Conservation (phyloP, 2,888 invertebrate genomes). For the Lamellibrachia columna region DNA sequence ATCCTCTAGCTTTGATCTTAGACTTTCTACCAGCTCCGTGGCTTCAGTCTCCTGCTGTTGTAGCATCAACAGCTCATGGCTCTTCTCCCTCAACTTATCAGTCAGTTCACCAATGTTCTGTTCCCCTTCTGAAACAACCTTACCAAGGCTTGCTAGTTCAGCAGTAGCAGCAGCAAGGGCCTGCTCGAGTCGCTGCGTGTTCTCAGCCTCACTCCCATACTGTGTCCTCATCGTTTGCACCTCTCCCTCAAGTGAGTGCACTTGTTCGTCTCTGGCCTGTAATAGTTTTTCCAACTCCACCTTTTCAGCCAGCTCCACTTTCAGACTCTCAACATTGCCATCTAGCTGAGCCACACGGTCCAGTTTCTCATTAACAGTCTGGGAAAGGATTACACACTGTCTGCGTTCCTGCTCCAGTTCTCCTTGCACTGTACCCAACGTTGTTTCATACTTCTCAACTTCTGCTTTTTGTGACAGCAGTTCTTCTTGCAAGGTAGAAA, state of each 20-base stretch:
- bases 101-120: not conserved
- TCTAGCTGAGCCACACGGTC: too few relatives aligned
- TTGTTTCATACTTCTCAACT: slow-evolving; percentile 5
- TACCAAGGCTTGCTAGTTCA: not conserved
- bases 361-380: not conserved
- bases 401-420: slow-evolving; percentile 6
- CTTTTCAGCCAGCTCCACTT: too few relatives aligned
- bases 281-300: not conserved
- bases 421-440: not conserved
- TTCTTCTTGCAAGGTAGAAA: slow-evolving; percentile 17
- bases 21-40: not conserved
- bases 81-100: not conserved
- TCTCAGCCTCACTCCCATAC: not conserved
- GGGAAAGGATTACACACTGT: not conserved
- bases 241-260: not conserved
- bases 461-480: not conserved
- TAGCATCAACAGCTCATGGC: not conserved
- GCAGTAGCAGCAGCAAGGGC: not conserved
- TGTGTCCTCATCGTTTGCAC: not conserved
- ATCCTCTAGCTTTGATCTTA: slow-evolving; percentile 1
- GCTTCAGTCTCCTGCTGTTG: not conserved
- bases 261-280: not conserved
- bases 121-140: not conserved
- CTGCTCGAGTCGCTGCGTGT: not conserved
- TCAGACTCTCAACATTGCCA: too few relatives aligned